A percentile compares a stretch with the other conserved stretches of the same genome.
These are phyloP conservation scores for Hydrophis major DNA, from an alignment of 2,797 vertebrate genomes.

Conservation along the genomic window DNA sequence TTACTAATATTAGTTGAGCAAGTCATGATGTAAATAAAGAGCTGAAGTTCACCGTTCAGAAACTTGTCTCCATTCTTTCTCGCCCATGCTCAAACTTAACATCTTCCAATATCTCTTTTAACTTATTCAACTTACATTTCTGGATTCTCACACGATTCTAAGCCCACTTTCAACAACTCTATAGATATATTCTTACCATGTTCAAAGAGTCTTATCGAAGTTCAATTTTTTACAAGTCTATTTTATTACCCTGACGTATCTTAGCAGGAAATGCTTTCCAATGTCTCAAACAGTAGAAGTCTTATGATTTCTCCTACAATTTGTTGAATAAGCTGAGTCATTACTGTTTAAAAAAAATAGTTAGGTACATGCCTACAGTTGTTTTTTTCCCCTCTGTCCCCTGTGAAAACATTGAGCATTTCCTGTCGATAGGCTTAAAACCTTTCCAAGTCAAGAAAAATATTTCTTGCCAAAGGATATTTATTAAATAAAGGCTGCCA, in stretches of 20 bases:
- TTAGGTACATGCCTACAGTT: background rate
- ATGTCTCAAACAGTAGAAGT: background rate
- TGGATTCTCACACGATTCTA: too few relatives aligned
- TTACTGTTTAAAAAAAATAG: background rate
- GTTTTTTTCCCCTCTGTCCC: background rate
- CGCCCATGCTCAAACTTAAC: too few relatives aligned
- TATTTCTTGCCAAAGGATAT: background rate
- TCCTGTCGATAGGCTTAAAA: background rate
- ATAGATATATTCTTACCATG: background rate
- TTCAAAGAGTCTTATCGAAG: background rate
- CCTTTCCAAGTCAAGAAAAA: background rate
- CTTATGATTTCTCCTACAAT: background rate
- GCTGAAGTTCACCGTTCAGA: too few relatives aligned
- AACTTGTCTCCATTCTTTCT: too few relatives aligned
- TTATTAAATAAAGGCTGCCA: background rate
- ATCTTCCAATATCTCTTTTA: too few relatives aligned
- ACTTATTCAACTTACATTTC: too few relatives aligned
- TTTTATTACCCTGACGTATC: background rate
- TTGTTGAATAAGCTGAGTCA: background rate
- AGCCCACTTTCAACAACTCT: too few relatives aligned
- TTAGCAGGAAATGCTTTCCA: background rate
- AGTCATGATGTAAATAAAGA: too few relatives aligned
- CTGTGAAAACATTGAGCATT: background rate
- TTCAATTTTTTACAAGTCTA: background rate
- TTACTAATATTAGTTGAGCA: too few relatives aligned